Evolutionary conservation across 2,888 invertebrate species (phyloP).

Genomic region (Scrobipalpa atriplicella): DNA sequence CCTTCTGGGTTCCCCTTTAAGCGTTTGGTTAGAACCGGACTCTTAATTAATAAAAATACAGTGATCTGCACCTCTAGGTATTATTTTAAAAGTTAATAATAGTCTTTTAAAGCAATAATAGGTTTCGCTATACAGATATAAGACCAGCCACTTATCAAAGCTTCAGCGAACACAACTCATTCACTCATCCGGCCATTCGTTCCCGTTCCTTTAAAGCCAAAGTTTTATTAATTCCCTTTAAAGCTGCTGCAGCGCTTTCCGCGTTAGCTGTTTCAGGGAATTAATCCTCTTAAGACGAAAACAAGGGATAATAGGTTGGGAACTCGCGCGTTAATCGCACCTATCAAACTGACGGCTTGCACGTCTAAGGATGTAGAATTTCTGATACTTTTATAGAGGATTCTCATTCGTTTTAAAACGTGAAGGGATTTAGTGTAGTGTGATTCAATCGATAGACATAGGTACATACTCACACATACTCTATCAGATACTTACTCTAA

Average conservation of each 20-base stretch:
- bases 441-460: too few species aligned
- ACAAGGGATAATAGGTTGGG: conserved; percentile 28
- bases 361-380: conserved; percentile 1
- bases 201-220: conserved; percentile 1
- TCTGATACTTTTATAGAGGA: too few species aligned
- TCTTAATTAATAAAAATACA: too few species aligned
- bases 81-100: too few species aligned
- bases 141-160: conserved; percentile 2
- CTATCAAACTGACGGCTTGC: conserved; percentile 2
- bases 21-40: too few species aligned
- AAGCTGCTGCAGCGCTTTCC: not conserved
- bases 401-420: too few species aligned
- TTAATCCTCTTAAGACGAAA: conserved; percentile 26
- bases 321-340: conserved; percentile 27
- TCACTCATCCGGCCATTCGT: conserved; percentile 1
- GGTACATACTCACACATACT: too few species aligned
- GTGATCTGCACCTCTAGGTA: too few species aligned
- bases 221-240: conserved; percentile 19
- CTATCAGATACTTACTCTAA: too few species aligned
- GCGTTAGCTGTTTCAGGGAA: not conserved
- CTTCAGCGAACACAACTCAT: not conserved
- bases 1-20: too few species aligned
- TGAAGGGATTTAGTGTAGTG: too few species aligned
- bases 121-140: not conserved
- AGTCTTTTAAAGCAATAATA: too few species aligned